A percentile compares a stretch with the other conserved stretches of the same genome.
These are phyloP conservation scores for human (Homo sapiens) DNA, from an alignment of 2,113 vertebrate genomes.

Conservation along the genomic window GRCh38 chr4:140895001-140895500, in stretches of 20 bases:
- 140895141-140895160: neutral
- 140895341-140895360: neutral
- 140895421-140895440: neutral
- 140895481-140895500: neutral
- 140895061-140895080: neutral
- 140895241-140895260: neutral
- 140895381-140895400: neutral
- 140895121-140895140: neutral
- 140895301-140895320: neutral
- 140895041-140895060: neutral
- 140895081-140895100: neutral
- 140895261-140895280: neutral
- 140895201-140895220: neutral
- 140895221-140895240: neutral
- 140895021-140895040: neutral
- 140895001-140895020: neutral
- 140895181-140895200: neutral
- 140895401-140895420: neutral
- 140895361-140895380: no score
- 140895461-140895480: neutral
- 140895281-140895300: neutral
- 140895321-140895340: neutral
- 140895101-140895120: neutral
- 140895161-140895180: rapidly evolving
- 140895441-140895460: neutral